Conservation (phyloP, 2,113 vertebrate species). For the Alligator sinensis region DNA sequence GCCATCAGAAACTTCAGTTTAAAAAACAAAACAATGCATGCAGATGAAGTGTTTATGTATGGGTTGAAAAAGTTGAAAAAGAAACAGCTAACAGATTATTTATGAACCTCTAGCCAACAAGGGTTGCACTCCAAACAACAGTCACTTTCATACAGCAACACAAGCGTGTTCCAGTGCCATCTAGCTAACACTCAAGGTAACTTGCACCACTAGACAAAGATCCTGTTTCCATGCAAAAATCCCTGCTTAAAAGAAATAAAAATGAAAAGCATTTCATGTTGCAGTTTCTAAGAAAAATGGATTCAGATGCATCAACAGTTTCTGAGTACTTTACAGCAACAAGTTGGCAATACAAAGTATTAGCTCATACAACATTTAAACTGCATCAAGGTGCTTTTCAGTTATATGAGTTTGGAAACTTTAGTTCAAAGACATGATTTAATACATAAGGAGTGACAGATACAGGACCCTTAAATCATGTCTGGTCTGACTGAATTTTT, state of each 20-base stretch:
- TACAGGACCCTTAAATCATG: constrained; percentile 18
- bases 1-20: background rate
- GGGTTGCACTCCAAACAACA: constrained; percentile 1
- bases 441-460: constrained; percentile 44
- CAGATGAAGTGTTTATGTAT: background rate
- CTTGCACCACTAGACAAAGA: background rate
- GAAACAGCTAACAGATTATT: background rate
- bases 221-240: background rate
- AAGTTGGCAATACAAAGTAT: background rate
- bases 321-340: no score
- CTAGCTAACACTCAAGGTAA: constrained; percentile 40
- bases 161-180: constrained; percentile 41
- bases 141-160: background rate
- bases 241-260: background rate
- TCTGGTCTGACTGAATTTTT: constrained; percentile 2
- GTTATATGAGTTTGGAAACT: background rate
- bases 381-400: background rate
- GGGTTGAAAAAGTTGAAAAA: background rate
- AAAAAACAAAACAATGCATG: background rate
- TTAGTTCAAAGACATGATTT: background rate
- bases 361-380: background rate
- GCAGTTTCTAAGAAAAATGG: background rate
- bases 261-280: background rate
- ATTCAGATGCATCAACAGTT: background rate
- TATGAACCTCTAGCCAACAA: constrained; percentile 7